Evolutionary conservation across 2,113 vertebrate species (phyloP).

Genomic region (Phoxinus phoxinus): DNA sequence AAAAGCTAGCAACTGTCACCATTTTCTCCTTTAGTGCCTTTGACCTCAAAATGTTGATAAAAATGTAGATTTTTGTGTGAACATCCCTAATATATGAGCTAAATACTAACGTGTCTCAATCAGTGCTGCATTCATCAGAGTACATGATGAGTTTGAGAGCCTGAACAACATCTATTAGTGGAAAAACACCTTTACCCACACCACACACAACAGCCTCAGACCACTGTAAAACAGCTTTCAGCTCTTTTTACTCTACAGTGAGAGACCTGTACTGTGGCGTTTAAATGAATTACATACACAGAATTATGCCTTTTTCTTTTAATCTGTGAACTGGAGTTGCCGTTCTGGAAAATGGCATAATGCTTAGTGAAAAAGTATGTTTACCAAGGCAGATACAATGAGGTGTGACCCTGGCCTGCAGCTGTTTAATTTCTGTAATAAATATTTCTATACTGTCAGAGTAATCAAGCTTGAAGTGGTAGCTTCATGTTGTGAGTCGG

Average conservation of each 20-base stretch:
- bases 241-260: no score
- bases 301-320: background rate
- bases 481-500: background rate
- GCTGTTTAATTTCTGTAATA: background rate
- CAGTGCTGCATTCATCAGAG: background rate
- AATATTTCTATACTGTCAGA: no score
- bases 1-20: background rate
- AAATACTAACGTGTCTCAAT: background rate
- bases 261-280: background rate
- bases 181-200: background rate
- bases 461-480: background rate
- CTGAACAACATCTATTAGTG: background rate
- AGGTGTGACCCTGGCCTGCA: background rate
- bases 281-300: background rate
- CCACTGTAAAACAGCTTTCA: background rate
- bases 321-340: background rate
- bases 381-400: background rate
- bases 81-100: background rate
- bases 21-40: background rate
- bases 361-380: background rate
- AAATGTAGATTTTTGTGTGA: no score
- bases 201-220: background rate
- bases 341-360: background rate
- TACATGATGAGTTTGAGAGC: background rate
- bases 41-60: background rate